Conservation (phyloP, 2,797 vertebrate species). For the Periophthalmus magnuspinnatus region DNA sequence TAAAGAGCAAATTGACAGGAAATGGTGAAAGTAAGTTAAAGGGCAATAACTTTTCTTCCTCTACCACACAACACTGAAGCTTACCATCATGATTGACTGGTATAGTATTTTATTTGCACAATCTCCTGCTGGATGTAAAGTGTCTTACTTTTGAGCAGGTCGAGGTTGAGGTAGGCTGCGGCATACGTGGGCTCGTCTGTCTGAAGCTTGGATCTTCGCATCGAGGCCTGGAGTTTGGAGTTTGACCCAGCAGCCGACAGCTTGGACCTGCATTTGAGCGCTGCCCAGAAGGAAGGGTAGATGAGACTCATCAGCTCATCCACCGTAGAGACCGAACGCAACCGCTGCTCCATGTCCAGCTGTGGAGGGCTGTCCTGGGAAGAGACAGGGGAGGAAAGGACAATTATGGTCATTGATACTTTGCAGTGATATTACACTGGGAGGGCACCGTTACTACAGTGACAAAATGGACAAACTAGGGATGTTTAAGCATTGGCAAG, state of each 20-base stretch:
- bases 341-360: conserved; percentile 87
- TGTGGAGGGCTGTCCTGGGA: conserved; percentile 81
- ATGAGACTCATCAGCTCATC: conserved; percentile 95
- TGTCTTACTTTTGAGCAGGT: conserved; percentile 92
- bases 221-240: conserved; percentile 19
- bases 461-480: too few relatives aligned
- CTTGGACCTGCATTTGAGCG: conserved; percentile 90
- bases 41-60: too few relatives aligned
- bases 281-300: conserved; percentile 92
- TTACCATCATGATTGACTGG: too few relatives aligned
- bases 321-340: conserved; percentile 90
- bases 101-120: too few relatives aligned
- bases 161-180: conserved; percentile 89
- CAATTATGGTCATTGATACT: not conserved
- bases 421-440: too few relatives aligned
- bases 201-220: conserved; percentile 29
- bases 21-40: too few relatives aligned
- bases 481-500: too few relatives aligned
- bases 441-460: too few relatives aligned
- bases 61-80: too few relatives aligned
- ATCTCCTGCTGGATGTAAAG: not conserved
- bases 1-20: too few relatives aligned
- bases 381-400: conserved; percentile 23
- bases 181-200: conserved; percentile 82
- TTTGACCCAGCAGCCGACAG: conserved; percentile 69